These are phyloP conservation scores for Cariama cristata DNA, from an alignment of 2,113 vertebrate genomes.

Conservation along the genomic window DNA sequence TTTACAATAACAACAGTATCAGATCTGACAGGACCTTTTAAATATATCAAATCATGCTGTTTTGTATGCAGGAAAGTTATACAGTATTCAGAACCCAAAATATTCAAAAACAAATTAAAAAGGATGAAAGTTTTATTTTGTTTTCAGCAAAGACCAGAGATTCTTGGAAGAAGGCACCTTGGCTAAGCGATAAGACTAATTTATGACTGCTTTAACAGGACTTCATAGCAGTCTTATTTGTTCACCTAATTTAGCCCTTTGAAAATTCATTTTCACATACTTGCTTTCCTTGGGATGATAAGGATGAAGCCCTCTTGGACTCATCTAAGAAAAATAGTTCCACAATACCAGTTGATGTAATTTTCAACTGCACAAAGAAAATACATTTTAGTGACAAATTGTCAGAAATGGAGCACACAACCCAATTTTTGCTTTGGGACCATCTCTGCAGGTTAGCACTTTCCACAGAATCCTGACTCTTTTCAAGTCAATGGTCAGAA, in stretches of 20 bases:
- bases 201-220: background rate
- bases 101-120: background rate
- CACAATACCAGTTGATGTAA: background rate
- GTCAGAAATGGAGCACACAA: background rate
- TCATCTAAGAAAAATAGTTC: background rate
- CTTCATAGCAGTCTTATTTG: background rate
- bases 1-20: conserved; percentile 22
- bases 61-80: background rate
- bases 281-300: background rate
- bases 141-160: background rate
- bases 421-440: background rate
- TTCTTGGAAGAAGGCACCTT: background rate
- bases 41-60: background rate
- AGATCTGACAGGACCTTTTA: conserved; percentile 44
- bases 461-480: background rate
- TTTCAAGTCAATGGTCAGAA: background rate
- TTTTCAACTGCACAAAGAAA: background rate
- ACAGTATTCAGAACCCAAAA: conserved; percentile 6
- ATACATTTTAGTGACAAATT: background rate
- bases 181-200: background rate
- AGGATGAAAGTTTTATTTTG: background rate
- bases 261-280: background rate
- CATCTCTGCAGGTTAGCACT: background rate
- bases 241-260: background rate
- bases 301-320: background rate